These are phyloP conservation scores for Azorinus chamasolen DNA, from an alignment of 2,888 invertebrate species.

Conservation along the genomic window DNA sequence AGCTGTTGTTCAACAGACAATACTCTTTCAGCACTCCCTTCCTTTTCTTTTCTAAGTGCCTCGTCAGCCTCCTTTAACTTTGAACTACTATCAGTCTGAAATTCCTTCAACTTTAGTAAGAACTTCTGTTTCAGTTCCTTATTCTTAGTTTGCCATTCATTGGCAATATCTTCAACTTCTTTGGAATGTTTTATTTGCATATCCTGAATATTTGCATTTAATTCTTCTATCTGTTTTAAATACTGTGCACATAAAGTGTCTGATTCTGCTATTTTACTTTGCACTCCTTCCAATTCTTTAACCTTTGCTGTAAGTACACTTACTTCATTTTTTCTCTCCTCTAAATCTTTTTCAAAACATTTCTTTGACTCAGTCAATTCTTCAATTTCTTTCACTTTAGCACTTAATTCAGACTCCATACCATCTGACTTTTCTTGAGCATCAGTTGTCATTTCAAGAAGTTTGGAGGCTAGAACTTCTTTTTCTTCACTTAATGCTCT, in stretches of 20 bases:
- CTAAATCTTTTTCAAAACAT: constrained; percentile 26
- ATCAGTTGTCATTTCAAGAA: constrained; percentile 71
- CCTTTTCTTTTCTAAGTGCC: constrained; percentile 43
- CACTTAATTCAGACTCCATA: constrained; percentile 65
- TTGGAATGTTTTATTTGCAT: constrained; percentile 42
- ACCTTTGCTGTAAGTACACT: constrained; percentile 24
- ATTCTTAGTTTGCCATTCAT: constrained; percentile 70
- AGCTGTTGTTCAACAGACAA: constrained; percentile 60
- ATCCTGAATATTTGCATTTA: constrained; percentile 68
- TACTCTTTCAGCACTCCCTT: constrained; percentile 57
- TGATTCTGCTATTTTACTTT: constrained; percentile 14
- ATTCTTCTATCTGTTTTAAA: constrained; percentile 13
- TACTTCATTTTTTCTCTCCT: constrained; percentile 26
- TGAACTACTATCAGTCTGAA: constrained; percentile 65
- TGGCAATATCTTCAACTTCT: constrained; percentile 63
- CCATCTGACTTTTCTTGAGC: constrained; percentile 69
- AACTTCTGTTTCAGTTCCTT: constrained; percentile 81
- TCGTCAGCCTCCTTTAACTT: constrained; percentile 53
- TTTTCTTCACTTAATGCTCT: constrained; percentile 70
- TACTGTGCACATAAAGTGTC: constrained; percentile 20
- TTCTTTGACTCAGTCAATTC: constrained; percentile 29
- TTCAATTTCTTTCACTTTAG: constrained; percentile 72
- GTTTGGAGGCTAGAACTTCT: constrained; percentile 72
- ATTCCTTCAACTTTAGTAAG: constrained; percentile 77
- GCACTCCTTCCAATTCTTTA: constrained; percentile 18